Conservation (phyloP, 2,113 vertebrate species). For the Psettodes erumei region DNA sequence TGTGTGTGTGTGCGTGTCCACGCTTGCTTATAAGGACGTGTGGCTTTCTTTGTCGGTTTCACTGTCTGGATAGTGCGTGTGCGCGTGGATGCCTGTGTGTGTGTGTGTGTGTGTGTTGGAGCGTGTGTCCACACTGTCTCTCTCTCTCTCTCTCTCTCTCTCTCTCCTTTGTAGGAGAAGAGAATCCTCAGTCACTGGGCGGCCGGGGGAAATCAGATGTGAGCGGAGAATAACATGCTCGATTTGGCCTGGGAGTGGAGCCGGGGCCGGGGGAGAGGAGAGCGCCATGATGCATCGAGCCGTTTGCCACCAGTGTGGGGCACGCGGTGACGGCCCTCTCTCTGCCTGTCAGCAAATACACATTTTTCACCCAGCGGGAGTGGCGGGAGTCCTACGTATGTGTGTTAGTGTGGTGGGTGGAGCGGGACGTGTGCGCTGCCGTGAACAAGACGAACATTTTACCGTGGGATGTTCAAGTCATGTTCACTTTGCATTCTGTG, state of each 20-base stretch:
- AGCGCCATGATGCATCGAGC: constrained; percentile 88
- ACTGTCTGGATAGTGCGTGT: constrained; percentile 48
- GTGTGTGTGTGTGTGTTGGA: constrained; percentile 63
- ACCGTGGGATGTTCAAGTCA: not conserved
- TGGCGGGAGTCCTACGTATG: constrained; percentile 81
- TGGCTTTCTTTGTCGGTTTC: constrained; percentile 61
- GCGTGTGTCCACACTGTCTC: constrained; percentile 54
- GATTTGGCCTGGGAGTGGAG: constrained; percentile 86
- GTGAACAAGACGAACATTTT: constrained; percentile 18
- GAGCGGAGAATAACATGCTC: constrained; percentile 93
- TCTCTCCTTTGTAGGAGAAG: constrained; percentile 74
- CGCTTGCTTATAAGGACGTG: constrained; percentile 51
- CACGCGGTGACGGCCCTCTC: constrained; percentile 83
- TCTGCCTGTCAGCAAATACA: constrained; percentile 91
- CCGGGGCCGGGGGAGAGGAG: constrained; percentile 60
- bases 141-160: constrained; percentile 23
- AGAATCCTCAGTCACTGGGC: constrained; percentile 87
- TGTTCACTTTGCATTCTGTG: constrained; percentile 27
- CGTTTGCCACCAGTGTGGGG: constrained; percentile 87
- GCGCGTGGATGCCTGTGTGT: constrained; percentile 48
- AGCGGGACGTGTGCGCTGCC: constrained; percentile 34
- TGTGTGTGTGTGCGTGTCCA: constrained; percentile 29
- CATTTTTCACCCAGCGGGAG: constrained; percentile 92
- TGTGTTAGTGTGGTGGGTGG: constrained; percentile 23
- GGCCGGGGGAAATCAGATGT: constrained; percentile 88